These are phyloP conservation scores for Drosophila varians DNA, from an alignment of 1,140 invertebrate genomes.

Conservation along the genomic window DNA sequence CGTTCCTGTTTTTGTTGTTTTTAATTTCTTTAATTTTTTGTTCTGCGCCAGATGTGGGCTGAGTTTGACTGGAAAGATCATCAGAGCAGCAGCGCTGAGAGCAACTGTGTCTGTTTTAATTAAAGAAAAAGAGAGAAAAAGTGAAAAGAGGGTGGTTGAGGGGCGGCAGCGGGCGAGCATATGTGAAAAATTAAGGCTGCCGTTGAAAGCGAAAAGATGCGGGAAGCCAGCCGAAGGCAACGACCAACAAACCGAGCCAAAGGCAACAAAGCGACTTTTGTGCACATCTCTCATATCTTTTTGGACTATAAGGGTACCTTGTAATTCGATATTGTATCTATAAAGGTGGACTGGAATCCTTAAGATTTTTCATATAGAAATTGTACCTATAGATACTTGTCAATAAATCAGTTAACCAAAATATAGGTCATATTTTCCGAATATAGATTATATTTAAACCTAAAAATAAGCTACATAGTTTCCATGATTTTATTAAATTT, in stretches of 20 bases:
- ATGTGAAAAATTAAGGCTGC: constrained; percentile 79
- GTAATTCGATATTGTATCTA: neutral
- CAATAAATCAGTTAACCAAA: neutral
- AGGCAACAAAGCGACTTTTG: constrained; percentile 33
- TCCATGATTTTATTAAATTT: no score
- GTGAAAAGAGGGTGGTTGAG: neutral
- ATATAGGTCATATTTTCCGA: no score
- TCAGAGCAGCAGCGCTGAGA: constrained; percentile 30
- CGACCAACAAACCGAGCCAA: constrained; percentile 45
- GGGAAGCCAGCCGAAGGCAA: constrained; percentile 59
- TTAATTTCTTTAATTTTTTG: constrained; percentile 78
- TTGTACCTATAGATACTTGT: neutral
- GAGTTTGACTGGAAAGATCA: constrained; percentile 60
- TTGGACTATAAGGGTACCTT: constrained; percentile 11
- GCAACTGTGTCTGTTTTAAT: constrained; percentile 76
- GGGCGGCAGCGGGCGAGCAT: constrained; percentile 42
- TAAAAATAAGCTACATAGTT: no score
- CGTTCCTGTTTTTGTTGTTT: constrained; percentile 43
- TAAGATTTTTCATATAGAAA: neutral
- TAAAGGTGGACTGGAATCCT: constrained; percentile 5
- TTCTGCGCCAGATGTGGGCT: constrained; percentile 69
- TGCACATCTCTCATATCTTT: constrained; percentile 7
- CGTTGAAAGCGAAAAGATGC: constrained; percentile 76
- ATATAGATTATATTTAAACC: no score
- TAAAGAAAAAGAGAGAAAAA: constrained; percentile 42